phyloP scores from a whole-genome alignment of 2,797 vertebrate species.

The Manis crassicaudata region DNA sequence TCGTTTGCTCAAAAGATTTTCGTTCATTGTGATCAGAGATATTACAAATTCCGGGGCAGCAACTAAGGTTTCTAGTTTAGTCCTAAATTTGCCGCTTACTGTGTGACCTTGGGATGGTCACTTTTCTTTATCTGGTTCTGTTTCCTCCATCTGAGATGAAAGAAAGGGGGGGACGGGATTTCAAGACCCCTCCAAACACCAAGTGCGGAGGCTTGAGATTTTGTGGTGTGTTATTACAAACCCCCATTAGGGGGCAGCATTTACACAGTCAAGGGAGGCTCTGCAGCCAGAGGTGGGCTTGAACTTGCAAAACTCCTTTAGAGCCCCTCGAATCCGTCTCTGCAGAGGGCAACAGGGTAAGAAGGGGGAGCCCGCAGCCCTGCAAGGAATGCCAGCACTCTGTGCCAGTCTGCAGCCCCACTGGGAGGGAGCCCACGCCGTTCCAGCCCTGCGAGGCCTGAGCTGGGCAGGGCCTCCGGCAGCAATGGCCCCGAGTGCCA shows the following conservation, averaged over 20 bases:
- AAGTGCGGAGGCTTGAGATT: background rate
- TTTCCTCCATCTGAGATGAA: background rate
- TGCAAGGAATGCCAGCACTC: rapidly evolving
- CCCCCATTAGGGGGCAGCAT: conserved; percentile 44
- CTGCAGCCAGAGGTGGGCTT: rapidly evolving
- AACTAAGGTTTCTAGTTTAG: background rate
- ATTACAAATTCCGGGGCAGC: background rate
- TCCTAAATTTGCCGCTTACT: background rate
- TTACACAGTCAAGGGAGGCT: background rate
- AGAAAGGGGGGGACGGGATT: background rate
- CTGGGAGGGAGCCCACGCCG: too few species aligned
- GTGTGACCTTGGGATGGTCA: background rate
- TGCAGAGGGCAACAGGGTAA: background rate
- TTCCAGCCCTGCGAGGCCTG: background rate
- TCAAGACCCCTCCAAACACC: background rate
- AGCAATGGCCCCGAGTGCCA: rapidly evolving
- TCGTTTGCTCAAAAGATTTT: background rate
- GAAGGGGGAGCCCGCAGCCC: background rate
- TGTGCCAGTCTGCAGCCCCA: rapidly evolving
- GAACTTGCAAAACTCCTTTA: background rate
- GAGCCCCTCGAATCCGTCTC: too few species aligned
- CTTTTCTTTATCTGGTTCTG: background rate
- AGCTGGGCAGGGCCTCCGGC: background rate
- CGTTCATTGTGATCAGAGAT: background rate
- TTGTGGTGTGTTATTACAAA: rapidly evolving